Base-by-base conservation (phyloP, 2,888 invertebrate species). In the Plusia festucae region DNA sequence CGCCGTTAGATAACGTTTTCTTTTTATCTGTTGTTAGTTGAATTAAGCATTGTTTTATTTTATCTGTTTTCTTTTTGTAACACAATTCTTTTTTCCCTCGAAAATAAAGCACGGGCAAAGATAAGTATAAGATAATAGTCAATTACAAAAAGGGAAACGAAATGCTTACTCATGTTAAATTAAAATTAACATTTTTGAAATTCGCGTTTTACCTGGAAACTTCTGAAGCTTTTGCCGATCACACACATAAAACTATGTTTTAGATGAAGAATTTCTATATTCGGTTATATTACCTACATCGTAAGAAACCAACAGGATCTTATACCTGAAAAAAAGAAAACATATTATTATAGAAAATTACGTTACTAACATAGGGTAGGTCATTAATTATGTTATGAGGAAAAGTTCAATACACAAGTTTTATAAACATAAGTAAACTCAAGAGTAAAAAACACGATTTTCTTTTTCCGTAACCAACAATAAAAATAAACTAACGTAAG, bases 31-130 rank as follows among this genome's bases (percentile, higher is more conserved):
- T 53, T 59, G 54, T 62, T 58, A 34, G 27, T 40, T 61, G 15
- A 69, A 52, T 65, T 60, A 60, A 69, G 59, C 57, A 34, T 66
- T 64, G 11, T 66, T 55, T 67, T 60, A 64, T 66, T 55, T 67
- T 60, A 64, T 58, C 24, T 60, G 58, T 53, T 20, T 65, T 68
- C 20, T 52, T 67, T 58, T 64, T 54, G 44, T 40, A 46, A 60
- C 40, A 18, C 16, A n/a, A 40, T 1, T 54, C 16, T 54, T 52
- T 55, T 46, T 64, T 53, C 40, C 44, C 16, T 20, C 1, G 13
- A 22, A 22, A 53, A 60, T 57, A 40, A 54, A 62, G 54, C 24
- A 40, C 54, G 55, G 55, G 0, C n/a, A 44, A 16, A 3, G 24
- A 51, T 61, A 61, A 58, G 46, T 53, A 60, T 51, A 16, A 3